phyloP scores from a whole-genome alignment of 1,140 invertebrate species.

The Holotrichia oblita region DNA sequence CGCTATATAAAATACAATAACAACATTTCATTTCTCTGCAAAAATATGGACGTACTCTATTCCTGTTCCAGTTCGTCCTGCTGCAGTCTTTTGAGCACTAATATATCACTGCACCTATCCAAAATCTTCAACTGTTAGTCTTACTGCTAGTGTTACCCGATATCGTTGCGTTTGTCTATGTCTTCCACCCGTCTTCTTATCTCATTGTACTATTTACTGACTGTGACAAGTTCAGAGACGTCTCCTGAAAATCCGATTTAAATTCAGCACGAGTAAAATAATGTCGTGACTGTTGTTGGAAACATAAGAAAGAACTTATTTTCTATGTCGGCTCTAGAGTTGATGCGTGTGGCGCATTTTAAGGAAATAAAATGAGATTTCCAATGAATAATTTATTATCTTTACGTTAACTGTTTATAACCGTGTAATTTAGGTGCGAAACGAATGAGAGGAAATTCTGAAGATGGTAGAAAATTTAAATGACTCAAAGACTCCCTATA shows the following conservation, averaged over 20 bases:
- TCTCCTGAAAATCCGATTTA: slow-evolving; percentile 53
- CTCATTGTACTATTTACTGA: slow-evolving; percentile 48
- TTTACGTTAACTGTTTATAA: slow-evolving; percentile 2
- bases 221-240: slow-evolving; percentile 52
- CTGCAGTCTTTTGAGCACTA: background rate
- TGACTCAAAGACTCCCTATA: background rate
- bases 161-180: slow-evolving; percentile 31
- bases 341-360: slow-evolving; percentile 41
- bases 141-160: background rate
- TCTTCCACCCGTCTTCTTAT: background rate
- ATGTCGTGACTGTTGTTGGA: slow-evolving; percentile 49
- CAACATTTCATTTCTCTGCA: slow-evolving; percentile 18
- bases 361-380: background rate
- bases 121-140: background rate
- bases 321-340: slow-evolving; percentile 47
- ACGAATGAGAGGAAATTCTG: slow-evolving; percentile 27
- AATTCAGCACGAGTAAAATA: slow-evolving; percentile 56
- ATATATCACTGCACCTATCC: slow-evolving; percentile 17
- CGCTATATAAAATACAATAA: slow-evolving; percentile 34
- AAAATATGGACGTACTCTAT: slow-evolving; percentile 11
- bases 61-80: background rate
- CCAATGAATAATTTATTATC: slow-evolving; percentile 25
- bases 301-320: slow-evolving; percentile 37
- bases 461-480: background rate
- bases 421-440: background rate